phyloP scores from a whole-genome alignment of 2,797 vertebrate genomes.

The Dallia pectoralis region DNA sequence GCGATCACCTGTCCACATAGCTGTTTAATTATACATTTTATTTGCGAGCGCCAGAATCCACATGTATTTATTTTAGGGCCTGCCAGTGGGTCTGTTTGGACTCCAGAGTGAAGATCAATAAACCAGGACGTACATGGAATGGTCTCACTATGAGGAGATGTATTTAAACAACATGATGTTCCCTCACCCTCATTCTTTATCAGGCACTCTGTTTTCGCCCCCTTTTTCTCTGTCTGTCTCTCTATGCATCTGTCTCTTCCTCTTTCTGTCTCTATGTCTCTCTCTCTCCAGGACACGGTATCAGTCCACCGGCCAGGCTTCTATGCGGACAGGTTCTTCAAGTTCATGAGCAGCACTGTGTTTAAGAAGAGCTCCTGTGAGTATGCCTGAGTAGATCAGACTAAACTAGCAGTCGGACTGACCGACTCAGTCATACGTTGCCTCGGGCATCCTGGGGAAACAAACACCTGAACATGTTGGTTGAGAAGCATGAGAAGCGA shows the following conservation, averaged over 20 bases:
- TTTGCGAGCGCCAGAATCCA: no score
- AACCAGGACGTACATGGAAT: background rate
- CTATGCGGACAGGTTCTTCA: slow-evolving; percentile 96
- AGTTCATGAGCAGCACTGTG: slow-evolving; percentile 94
- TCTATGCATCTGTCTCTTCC: slow-evolving; percentile 4
- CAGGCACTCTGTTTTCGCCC: no score
- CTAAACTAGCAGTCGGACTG: background rate
- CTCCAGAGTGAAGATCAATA: background rate
- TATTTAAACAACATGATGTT: background rate
- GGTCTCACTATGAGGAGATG: background rate
- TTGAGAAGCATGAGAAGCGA: no score
- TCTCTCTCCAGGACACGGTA: slow-evolving; percentile 85
- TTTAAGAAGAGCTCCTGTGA: slow-evolving; percentile 97
- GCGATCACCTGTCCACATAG: no score
- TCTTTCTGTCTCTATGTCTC: slow-evolving; percentile 16
- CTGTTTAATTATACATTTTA: no score
- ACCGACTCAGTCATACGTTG: background rate
- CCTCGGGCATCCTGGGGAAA: background rate
- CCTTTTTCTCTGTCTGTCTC: background rate
- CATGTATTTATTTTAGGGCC: no score
- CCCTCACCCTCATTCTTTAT: no score
- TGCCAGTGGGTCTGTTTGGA: background rate
- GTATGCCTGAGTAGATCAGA: slow-evolving; percentile 46
- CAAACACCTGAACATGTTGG: background rate
- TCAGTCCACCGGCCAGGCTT: slow-evolving; percentile 97